phyloP scores from a whole-genome alignment of 2,888 invertebrate genomes.

The Omphaloscelis lunosa region DNA sequence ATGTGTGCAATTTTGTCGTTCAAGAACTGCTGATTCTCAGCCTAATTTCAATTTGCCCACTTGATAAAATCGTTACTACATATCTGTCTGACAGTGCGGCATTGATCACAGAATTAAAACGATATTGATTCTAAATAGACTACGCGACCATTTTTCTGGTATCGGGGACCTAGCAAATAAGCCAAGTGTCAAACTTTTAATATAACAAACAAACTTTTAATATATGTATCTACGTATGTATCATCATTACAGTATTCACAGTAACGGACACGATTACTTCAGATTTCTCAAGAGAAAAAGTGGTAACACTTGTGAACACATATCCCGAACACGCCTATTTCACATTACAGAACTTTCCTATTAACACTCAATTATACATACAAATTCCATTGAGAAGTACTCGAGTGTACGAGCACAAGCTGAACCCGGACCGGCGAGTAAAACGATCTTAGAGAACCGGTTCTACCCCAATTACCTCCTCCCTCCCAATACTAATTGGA shows the following conservation, averaged over 20 bases:
- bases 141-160: neutral
- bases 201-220: too few species aligned
- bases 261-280: constrained; percentile 25
- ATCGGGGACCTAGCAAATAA: neutral
- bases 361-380: constrained; percentile 64
- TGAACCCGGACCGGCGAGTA: constrained; percentile 57
- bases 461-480: constrained; percentile 81
- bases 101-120: neutral
- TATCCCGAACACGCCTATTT: constrained; percentile 52
- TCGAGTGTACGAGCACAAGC: constrained; percentile 42
- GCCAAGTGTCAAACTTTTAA: too few species aligned
- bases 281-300: constrained; percentile 45
- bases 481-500: constrained; percentile 79
- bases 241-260: constrained; percentile 1
- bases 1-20: neutral
- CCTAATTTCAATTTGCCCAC: neutral
- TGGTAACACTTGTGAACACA: constrained; percentile 32
- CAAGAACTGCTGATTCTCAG: neutral
- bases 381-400: constrained; percentile 63
- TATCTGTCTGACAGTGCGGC: too few species aligned
- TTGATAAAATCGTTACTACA: neutral
- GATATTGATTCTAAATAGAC: neutral
- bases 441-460: constrained; percentile 73
- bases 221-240: neutral
- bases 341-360: constrained; percentile 62